Conservation (phyloP, 1,140 invertebrate species). For the Aphis craccivora region DNA sequence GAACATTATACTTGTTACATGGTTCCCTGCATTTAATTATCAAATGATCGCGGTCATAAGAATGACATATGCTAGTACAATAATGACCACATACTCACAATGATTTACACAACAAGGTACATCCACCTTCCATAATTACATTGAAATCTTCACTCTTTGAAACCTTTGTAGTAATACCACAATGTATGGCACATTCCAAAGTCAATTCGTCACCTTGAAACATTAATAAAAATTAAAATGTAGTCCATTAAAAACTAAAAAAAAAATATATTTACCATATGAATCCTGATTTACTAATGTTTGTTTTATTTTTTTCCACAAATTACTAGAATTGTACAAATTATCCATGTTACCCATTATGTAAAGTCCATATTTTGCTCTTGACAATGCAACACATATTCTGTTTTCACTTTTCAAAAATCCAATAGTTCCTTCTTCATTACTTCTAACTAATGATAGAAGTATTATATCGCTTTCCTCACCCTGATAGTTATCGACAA, state of each 20-base stretch:
- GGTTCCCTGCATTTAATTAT: conserved; percentile 64
- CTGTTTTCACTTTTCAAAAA: conserved; percentile 75
- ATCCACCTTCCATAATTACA: conserved; percentile 63
- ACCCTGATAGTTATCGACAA: conserved; percentile 86
- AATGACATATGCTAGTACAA: conserved; percentile 68
- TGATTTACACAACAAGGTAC: conserved; percentile 61
- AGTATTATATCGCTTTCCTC: conserved; percentile 86
- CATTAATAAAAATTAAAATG: not conserved
- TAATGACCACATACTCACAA: conserved; percentile 67
- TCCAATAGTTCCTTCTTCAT: conserved; percentile 73
- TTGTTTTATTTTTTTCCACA: conserved; percentile 59
- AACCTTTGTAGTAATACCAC: conserved; percentile 60
- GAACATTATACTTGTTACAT: conserved; percentile 62
- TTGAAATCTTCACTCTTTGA: conserved; percentile 59
- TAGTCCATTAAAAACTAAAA: not conserved
- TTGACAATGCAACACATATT: conserved; percentile 82
- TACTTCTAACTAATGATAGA: conserved; percentile 82
- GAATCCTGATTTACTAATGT: conserved; percentile 59
- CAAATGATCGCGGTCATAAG: conserved; percentile 66
- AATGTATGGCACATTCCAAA: conserved; percentile 16
- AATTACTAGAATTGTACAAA: conserved; percentile 56
- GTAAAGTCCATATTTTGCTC: conserved; percentile 77
- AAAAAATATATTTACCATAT: conserved; percentile 62
- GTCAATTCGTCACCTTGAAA: conserved; percentile 28
- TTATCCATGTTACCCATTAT: conserved; percentile 67